Conservation (phyloP, 2,888 invertebrate genomes). For the Emesis furor region DNA sequence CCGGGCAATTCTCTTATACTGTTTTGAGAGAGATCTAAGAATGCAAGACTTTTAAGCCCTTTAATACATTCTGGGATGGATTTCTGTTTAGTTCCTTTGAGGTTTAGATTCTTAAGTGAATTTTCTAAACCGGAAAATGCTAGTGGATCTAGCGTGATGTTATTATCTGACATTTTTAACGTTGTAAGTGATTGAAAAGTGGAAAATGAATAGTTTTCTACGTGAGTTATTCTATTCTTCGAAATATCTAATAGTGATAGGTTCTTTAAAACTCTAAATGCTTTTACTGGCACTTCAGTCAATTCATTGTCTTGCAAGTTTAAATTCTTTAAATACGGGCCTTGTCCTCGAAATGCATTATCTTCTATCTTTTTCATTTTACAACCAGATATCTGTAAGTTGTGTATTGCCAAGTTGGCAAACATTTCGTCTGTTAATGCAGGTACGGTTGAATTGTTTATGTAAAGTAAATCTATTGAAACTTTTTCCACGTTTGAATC, state of each 20-base stretch:
- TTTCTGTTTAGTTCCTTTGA: conserved; percentile 97
- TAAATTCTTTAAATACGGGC: conserved; percentile 95
- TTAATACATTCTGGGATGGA: conserved; percentile 95
- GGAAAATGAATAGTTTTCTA: conserved; percentile 95
- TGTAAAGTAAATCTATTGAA: conserved; percentile 96
- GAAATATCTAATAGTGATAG: conserved; percentile 97
- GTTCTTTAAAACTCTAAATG: conserved; percentile 93
- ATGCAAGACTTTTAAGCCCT: conserved; percentile 96
- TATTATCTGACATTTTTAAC: conserved; percentile 97
- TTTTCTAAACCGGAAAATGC: conserved; percentile 96
- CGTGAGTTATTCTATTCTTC: conserved; percentile 94
- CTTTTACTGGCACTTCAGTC: conserved; percentile 95
- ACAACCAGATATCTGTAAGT: conserved; percentile 97
- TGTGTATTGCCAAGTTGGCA: conserved; percentile 94
- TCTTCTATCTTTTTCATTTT: conserved; percentile 94
- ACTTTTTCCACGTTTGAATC: conserved; percentile 94
- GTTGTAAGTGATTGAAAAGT: conserved; percentile 95
- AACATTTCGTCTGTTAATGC: conserved; percentile 94
- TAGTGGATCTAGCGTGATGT: conserved; percentile 94
- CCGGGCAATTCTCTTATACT: conserved; percentile 96
- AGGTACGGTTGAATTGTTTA: conserved; percentile 97
- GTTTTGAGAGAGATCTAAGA: conserved; percentile 97
- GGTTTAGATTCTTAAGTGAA: conserved; percentile 96
- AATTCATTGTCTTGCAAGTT: conserved; percentile 97
- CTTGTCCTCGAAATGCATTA: conserved; percentile 96